Base-by-base conservation (phyloP, 2,797 vertebrate genomes). In the Coluber constrictor region DNA sequence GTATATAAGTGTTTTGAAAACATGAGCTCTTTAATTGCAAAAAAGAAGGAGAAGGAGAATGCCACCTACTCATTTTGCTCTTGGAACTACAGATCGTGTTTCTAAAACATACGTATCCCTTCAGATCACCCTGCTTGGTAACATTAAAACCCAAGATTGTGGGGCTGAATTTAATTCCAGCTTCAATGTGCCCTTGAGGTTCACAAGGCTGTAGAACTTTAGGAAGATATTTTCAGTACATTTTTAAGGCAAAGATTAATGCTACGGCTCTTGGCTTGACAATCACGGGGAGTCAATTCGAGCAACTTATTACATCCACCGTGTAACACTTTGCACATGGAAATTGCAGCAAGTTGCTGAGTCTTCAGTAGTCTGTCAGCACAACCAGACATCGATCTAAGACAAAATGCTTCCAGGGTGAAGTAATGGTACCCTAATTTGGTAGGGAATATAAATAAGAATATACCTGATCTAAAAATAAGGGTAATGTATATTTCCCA, bases 231-330 rank as follows among this genome's bases (percentile, higher is more conserved):
- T 54, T 56, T 25, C 29, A 74, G 37, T 20, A 89, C 43, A 92
- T 90, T 91, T 90, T 79, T 94, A 10, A 15, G 92, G 74, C 56
- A 91, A 95, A 94, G 32, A 90, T 93, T 66, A 93, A 94, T 93
- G 88, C 60, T 89, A 94, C 96, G 89, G 51, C 66, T 57, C 10
- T 94, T 95, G 43, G 90, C 20, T 94, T 96, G 92, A 94, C 86
- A 97, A 94, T 90, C 61, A 93, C 32, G 12, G 4, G 23, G 90
- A 91, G 51, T 94, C 94, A 94, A 95, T 95, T 94, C 9, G 92
- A 92, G 60, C 63, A 94, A 59, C 10, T 94, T 95, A 92, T 93
- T 96, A 90, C 93, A 94, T 96, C 89, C 92, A 94, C 94, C 91
- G 93, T 93, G 93, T 94, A 95, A 93, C 63, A 93, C 25, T 90